A percentile compares a stretch with the other conserved stretches of the same genome.
Evolutionary conservation across 2,888 invertebrate species (phyloP).

Genomic region (Melangyna quadrimaculata): DNA sequence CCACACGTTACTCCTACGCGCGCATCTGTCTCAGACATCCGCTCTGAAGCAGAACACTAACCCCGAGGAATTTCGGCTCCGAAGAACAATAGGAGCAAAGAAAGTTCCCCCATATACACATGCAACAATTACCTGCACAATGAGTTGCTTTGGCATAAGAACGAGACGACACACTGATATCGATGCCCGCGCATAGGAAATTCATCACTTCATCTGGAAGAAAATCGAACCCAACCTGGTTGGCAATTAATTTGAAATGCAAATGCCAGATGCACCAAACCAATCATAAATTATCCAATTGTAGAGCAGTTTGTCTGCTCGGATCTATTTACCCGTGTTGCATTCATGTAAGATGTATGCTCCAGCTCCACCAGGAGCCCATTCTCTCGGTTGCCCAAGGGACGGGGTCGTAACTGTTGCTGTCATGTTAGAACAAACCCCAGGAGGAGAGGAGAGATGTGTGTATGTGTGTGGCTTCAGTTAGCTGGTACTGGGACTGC

Average conservation of each 20-base stretch:
- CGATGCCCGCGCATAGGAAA: slow-evolving; percentile 9
- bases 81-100: slow-evolving; percentile 57
- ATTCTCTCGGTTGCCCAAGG: slow-evolving; percentile 44
- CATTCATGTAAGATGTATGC: slow-evolving; percentile 23
- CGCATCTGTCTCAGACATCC: slow-evolving; percentile 27
- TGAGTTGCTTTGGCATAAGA: slow-evolving; percentile 53
- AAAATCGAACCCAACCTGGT: not conserved
- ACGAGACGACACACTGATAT: not conserved
- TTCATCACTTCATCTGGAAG: slow-evolving; percentile 40
- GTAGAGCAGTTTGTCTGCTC: slow-evolving; percentile 73
- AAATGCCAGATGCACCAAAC: slow-evolving; percentile 63
- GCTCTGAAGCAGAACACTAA: slow-evolving; percentile 35
- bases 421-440: slow-evolving; percentile 66
- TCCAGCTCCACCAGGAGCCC: not conserved
- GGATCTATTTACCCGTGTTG: slow-evolving; percentile 55
- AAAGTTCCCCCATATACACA: slow-evolving; percentile 12
- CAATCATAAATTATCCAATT: slow-evolving; percentile 74
- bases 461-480: slow-evolving; percentile 27
- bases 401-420: slow-evolving; percentile 58
- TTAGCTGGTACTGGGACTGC: slow-evolving; percentile 6
- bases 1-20: slow-evolving; percentile 49
- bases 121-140: slow-evolving; percentile 71
- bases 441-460: not conserved
- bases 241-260: slow-evolving; percentile 73
- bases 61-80: slow-evolving; percentile 49